Evolutionary conservation across 2,113 vertebrate species (phyloP).

Genomic region (Urocitellus parryii): DNA sequence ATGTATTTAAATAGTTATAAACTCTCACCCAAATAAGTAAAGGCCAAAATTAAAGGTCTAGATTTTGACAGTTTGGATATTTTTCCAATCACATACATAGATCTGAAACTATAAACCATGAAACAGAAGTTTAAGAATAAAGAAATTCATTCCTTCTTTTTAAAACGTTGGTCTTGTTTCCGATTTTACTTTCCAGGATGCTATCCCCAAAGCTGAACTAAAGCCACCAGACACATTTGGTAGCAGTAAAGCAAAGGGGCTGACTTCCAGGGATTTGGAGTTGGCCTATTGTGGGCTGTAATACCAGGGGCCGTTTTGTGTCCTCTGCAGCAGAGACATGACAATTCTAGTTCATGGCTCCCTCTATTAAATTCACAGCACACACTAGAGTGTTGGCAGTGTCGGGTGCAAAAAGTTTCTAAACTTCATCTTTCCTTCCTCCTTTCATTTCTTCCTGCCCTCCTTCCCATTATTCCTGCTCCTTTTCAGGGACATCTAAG

Average conservation of each 20-base stretch:
- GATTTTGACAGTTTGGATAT: background rate
- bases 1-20: background rate
- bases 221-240: background rate
- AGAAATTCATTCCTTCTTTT: background rate
- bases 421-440: background rate
- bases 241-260: background rate
- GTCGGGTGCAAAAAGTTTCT: background rate
- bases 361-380: background rate
- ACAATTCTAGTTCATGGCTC: too few relatives aligned
- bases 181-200: background rate
- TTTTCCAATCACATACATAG: conserved; percentile 4
- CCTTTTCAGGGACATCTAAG: background rate
- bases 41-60: background rate
- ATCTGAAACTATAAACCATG: background rate
- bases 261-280: background rate
- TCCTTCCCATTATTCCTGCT: background rate
- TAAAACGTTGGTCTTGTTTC: background rate
- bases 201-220: background rate
- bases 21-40: background rate
- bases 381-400: background rate
- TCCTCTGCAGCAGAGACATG: background rate
- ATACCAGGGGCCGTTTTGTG: background rate
- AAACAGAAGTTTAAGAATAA: conserved; percentile 5
- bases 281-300: background rate
- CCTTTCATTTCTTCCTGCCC: background rate